These are phyloP conservation scores for Lycodopsis pacificus DNA, from an alignment of 2,797 vertebrate species.

Conservation along the genomic window DNA sequence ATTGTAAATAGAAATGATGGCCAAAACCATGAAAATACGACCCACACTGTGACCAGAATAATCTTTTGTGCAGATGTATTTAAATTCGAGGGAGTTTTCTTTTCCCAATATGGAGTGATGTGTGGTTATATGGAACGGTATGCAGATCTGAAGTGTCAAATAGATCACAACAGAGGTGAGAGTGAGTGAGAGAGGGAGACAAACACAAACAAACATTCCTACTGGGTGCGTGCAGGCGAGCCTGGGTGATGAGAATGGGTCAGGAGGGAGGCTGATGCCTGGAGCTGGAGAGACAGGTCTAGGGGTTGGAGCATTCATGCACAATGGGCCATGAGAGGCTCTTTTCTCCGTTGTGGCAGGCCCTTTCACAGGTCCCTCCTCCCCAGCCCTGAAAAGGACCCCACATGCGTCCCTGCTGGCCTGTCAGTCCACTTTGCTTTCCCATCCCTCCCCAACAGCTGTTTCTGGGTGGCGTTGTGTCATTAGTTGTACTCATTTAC, in stretches of 20 bases:
- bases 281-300: conserved; percentile 64
- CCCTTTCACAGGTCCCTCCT: conserved; percentile 79
- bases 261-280: conserved; percentile 62
- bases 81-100: not conserved
- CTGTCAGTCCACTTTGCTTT: conserved; percentile 75
- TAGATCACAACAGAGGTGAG: conserved; percentile 44
- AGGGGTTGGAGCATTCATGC: conserved; percentile 67
- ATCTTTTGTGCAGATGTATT: not conserved
- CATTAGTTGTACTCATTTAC: conserved; percentile 81
- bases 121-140: not conserved
- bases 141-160: conserved; percentile 39
- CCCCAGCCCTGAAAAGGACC: conserved; percentile 75
- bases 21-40: not conserved
- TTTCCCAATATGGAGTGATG: not conserved
- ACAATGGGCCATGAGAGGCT: conserved; percentile 81
- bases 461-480: conserved; percentile 78
- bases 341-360: conserved; percentile 80
- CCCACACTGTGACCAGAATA: not conserved
- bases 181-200: conserved; percentile 41
- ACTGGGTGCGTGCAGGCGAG: conserved; percentile 51
- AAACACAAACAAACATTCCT: conserved; percentile 75
- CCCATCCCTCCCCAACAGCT: conserved; percentile 81
- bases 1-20: not conserved
- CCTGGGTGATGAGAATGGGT: conserved; percentile 45
- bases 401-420: conserved; percentile 69